Base-by-base conservation (phyloP, 1,140 invertebrate genomes). In the Cyclargus thomasi region DNA sequence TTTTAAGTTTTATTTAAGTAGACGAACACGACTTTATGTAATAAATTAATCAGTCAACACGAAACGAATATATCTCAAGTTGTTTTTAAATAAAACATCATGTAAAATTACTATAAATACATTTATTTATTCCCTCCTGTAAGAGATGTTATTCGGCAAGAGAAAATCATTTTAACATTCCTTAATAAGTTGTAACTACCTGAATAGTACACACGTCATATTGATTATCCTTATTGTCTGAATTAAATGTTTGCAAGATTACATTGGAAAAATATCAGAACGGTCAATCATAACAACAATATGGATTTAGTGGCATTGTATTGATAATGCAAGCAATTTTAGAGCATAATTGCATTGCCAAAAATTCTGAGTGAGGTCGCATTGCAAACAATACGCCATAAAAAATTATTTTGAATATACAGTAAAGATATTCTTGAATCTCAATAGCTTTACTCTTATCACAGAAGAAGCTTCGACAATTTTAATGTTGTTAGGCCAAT, bases 71-170 rank as follows among this genome's bases (percentile, higher is more conserved):
- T 5, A 7, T 18, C 10, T 66, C 16, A 18, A 62, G 20, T 67
- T 11, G 17, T 8, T 59, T 59, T 59, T 23, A 70, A 85, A 82
- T 83, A 82, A 85, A 85, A 83, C 74, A 70, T 78, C 16, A 22
- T 63, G 20, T 74, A 81, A 83, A 83, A 85, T 85, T 83, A 82
- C 83, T 82, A 82, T 74, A 71, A 70, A 73, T 73, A 73, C 62
- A 70, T 73, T 72, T 73, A 68, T 70, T 75, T 47, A 29, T 76
- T 70, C 78, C 82, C 82, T 81, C 75, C 76, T 70, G 74, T 68
- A 71, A 72, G 72, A 75, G 70, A 71, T 64, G 67, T 70, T 67
- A 67, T 62, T 68, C 67, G 53, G 29, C 53, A 62, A 70, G 17
- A 62, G 39, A 63, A 63, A 67, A 64, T 23, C 29, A 67, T 17